Conservation (phyloP, 2,888 invertebrate species). For the Drosophila rellima region DNA sequence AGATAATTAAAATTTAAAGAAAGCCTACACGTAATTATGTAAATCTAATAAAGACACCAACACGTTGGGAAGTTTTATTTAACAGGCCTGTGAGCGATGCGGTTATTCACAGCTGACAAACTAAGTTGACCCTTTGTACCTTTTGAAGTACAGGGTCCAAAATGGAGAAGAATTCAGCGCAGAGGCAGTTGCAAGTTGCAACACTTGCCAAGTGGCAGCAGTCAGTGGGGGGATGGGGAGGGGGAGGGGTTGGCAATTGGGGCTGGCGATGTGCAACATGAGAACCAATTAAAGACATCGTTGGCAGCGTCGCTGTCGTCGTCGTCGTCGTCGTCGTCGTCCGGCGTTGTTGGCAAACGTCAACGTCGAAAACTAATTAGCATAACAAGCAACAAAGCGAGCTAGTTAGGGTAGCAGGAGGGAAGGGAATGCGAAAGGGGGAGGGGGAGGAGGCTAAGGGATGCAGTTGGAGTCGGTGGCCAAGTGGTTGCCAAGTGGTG, state of each 20-base stretch:
- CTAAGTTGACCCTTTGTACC: not conserved
- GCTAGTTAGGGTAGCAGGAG: constrained; percentile 25
- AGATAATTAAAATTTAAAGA: too few relatives aligned
- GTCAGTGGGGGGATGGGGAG: not conserved
- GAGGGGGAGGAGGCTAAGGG: not conserved
- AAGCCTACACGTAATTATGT: too few relatives aligned
- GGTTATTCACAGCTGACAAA: not conserved
- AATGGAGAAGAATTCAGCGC: constrained; percentile 7
- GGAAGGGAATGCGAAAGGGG: not conserved
- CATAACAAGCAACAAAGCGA: constrained; percentile 80
- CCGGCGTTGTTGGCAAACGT: constrained; percentile 78
- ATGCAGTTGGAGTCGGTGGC: constrained; percentile 30
- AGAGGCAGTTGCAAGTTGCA: constrained; percentile 32
- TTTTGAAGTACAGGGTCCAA: not conserved
- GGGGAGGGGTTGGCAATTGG: constrained; percentile 12
- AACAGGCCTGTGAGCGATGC: too few relatives aligned
- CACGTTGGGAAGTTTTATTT: too few relatives aligned
- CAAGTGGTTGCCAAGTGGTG: constrained; percentile 37
- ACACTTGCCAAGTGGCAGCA: constrained; percentile 41
- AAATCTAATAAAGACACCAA: too few relatives aligned
- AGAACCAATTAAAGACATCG: constrained; percentile 84
- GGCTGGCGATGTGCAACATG: constrained; percentile 74
- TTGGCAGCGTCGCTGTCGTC: constrained; percentile 56
- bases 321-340: constrained; percentile 50
- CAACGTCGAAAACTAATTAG: constrained; percentile 84